Base-by-base conservation (phyloP, 2,797 vertebrate species). In the Atherinosoma microstoma region DNA sequence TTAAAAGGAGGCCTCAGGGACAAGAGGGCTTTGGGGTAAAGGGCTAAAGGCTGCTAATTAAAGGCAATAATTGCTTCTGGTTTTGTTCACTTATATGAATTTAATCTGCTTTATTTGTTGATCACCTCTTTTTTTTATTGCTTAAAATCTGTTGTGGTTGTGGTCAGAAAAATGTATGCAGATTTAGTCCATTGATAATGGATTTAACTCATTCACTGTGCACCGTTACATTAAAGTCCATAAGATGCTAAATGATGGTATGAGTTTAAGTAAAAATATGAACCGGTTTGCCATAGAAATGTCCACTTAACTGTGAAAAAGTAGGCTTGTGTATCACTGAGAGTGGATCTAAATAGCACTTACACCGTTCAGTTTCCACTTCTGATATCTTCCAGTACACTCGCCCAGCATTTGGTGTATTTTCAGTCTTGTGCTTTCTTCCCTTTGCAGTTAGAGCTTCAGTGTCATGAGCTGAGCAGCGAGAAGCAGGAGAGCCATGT, bases 401-500 rank as follows among this genome's bases (percentile, higher is more conserved):
- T 69, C 13, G 4, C 5, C 0, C 45, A 49, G 36, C 62, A 61
- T 67, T 67, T 36, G 47, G 34, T n/a, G 53, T 42, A 12, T 47
- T 79, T 61, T 73, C 67, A 57, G 15, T 54, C 36, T 58, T 32
- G 20, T 6, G n/a, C 22, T 4, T 10, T 1, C 45, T 4, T 10
- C 76, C 20, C 32, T 29, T 38, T 64, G 7, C 76, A 99, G 97
- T 85, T 99, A 85, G 96, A 98, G 87, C 82, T 88, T 30, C 95
- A 97, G 72, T 97, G 95, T 60, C 63, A 45, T 2, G 94, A 96
- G 34, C 95, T 99, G 76, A 94, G 91, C 75, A 95, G 90, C 1
- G 95, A 96, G 84, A 96, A 95, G 84, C 94, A 95, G 36, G 95
- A 97, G 84, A 97, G 95, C 83, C 94, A 92, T 68, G 91, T 93